Conservation (phyloP, 2,888 invertebrate species). For the Agriopis leucophaearia region DNA sequence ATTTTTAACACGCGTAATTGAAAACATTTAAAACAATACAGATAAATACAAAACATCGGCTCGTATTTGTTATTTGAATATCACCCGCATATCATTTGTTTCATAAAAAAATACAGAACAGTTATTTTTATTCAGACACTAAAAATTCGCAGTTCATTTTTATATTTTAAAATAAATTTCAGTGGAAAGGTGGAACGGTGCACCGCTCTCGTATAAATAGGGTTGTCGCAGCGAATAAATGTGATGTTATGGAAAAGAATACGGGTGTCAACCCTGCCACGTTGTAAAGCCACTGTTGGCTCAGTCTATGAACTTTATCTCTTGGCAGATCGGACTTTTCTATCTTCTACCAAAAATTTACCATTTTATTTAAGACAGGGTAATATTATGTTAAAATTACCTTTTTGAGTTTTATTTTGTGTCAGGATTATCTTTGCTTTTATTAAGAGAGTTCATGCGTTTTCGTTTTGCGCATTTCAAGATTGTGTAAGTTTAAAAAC, state of each 20-base stretch:
- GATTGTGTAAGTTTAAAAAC: no score
- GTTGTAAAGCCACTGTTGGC: conserved; percentile 24
- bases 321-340: conserved; percentile 12
- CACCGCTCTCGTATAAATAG: conserved; percentile 44
- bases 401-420: background rate
- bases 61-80: conserved; percentile 11
- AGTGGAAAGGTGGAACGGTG: conserved; percentile 32
- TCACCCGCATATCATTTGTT: conserved; percentile 19
- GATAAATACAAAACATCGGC: background rate
- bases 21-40: background rate
- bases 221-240: conserved; percentile 45
- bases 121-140: conserved; percentile 24
- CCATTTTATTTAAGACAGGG: conserved; percentile 1
- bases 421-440: no score
- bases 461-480: no score
- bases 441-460: no score
- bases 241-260: conserved; percentile 43
- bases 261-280: conserved; percentile 43
- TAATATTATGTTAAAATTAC: background rate
- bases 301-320: conserved; percentile 25
- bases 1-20: no score
- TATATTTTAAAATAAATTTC: conserved; percentile 44
- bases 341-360: conserved; percentile 15
- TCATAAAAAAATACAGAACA: conserved; percentile 10
- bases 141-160: conserved; percentile 51